Conservation (phyloP, 2,797 vertebrate species). For the Salarias fasciatus region DNA sequence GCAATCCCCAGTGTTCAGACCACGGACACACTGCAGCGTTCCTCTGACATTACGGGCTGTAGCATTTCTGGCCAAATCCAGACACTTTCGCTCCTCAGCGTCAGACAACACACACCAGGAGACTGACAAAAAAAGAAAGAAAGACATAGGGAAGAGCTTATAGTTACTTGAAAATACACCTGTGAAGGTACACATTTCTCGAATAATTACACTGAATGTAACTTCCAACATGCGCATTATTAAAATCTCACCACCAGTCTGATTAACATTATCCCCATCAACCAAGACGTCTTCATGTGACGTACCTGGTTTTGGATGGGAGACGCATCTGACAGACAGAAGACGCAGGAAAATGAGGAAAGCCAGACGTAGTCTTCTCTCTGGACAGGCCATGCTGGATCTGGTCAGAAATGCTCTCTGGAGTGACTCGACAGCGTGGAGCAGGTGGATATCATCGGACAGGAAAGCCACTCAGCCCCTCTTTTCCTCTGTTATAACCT, state of each 20-base stretch:
- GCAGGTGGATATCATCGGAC: slow-evolving; percentile 39
- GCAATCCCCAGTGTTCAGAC: slow-evolving; percentile 77
- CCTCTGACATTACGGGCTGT: slow-evolving; percentile 77
- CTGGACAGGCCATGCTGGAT: slow-evolving; percentile 72
- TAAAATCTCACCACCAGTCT: not conserved
- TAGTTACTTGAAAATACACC: too few species aligned
- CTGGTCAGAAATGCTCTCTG: slow-evolving; percentile 51
- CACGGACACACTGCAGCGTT: slow-evolving; percentile 77
- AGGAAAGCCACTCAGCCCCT: slow-evolving; percentile 18
- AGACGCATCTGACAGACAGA: slow-evolving; percentile 62
- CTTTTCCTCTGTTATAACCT: slow-evolving; percentile 65
- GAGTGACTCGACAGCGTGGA: slow-evolving; percentile 42
- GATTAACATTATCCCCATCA: too few species aligned
- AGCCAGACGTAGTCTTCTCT: slow-evolving; percentile 55
- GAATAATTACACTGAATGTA: not conserved
- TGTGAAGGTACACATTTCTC: too few species aligned
- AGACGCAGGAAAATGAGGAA: slow-evolving; percentile 72
- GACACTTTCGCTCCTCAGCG: slow-evolving; percentile 83
- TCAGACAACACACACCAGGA: slow-evolving; percentile 83
- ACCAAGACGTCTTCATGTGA: not conserved
- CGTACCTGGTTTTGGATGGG: slow-evolving; percentile 74
- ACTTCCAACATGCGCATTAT: not conserved
- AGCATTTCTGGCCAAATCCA: slow-evolving; percentile 80
- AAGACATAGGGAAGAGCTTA: too few species aligned
- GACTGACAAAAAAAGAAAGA: slow-evolving; percentile 61